These are phyloP conservation scores for Indri indri DNA, from an alignment of 2,113 vertebrate genomes.

Conservation along the genomic window DNA sequence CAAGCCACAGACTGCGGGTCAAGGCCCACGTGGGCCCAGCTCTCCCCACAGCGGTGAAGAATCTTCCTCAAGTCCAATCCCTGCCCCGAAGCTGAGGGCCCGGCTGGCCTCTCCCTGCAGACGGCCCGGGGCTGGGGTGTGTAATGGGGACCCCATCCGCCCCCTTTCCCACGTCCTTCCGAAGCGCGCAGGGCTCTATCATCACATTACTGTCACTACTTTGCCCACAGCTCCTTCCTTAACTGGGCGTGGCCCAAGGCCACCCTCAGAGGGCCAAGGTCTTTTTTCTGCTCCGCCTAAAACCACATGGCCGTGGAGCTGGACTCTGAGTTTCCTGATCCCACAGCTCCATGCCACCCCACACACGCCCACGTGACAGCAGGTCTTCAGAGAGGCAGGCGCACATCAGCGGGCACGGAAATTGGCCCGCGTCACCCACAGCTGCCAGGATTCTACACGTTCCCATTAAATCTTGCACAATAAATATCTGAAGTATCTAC, in stretches of 20 bases:
- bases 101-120: not conserved
- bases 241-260: not conserved
- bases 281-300: not conserved
- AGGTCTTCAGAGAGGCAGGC: not conserved
- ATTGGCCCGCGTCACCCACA: not conserved
- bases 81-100: accelerated
- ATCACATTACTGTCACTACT: accelerated
- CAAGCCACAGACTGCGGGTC: accelerated
- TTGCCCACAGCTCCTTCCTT: too few species aligned
- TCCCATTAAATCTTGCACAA: not conserved
- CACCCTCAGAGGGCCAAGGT: too few species aligned
- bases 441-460: not conserved
- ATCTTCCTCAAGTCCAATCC: not conserved
- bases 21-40: not conserved
- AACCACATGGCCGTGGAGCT: accelerated
- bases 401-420: not conserved
- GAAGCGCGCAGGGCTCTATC: accelerated
- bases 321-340: not conserved
- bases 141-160: not conserved
- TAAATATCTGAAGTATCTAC: accelerated
- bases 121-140: not conserved
- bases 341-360: not conserved
- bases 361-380: not conserved
- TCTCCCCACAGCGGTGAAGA: accelerated
- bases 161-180: not conserved